These are phyloP conservation scores for Sebastes hubbsi DNA, from an alignment of 2,797 vertebrate genomes.

Conservation along the genomic window DNA sequence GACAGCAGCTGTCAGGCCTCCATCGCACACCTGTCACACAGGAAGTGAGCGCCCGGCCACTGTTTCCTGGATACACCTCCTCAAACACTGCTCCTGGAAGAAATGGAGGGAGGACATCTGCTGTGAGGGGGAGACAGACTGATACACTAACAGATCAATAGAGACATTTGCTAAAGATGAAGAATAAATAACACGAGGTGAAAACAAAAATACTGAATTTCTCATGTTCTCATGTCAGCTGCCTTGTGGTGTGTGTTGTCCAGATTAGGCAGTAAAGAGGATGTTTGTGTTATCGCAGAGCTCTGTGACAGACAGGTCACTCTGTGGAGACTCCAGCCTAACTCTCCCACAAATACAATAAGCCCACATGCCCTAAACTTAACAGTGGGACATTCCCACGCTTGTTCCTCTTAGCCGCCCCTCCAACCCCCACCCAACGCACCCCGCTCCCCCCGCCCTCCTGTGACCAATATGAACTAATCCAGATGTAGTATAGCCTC, in stretches of 20 bases:
- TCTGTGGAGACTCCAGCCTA: slow-evolving; percentile 60
- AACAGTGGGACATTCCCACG: slow-evolving; percentile 79
- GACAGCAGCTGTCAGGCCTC: slow-evolving; percentile 85
- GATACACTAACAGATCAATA: slow-evolving; percentile 47
- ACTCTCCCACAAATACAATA: slow-evolving; percentile 76
- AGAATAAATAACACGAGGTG: slow-evolving; percentile 20
- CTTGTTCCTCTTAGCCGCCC: slow-evolving; percentile 42
- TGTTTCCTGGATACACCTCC: slow-evolving; percentile 87
- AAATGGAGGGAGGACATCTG: slow-evolving; percentile 62
- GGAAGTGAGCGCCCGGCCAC: slow-evolving; percentile 81
- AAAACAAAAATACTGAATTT: slow-evolving; percentile 37
- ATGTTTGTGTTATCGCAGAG: slow-evolving; percentile 77
- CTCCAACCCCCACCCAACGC: background rate
- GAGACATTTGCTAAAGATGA: slow-evolving; percentile 16
- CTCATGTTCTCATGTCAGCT: slow-evolving; percentile 35
- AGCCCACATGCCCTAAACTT: slow-evolving; percentile 62
- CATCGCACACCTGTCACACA: slow-evolving; percentile 86
- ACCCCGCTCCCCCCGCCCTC: slow-evolving; percentile 7
- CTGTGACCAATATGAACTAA: slow-evolving; percentile 70
- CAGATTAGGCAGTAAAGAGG: slow-evolving; percentile 53
- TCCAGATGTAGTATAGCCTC: slow-evolving; percentile 68
- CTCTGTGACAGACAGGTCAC: slow-evolving; percentile 75
- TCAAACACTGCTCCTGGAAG: slow-evolving; percentile 78
- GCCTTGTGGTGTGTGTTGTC: slow-evolving; percentile 5
- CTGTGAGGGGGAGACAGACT: slow-evolving; percentile 37